These are phyloP conservation scores for Dryomyza anilis DNA, from an alignment of 2,888 invertebrate species.

Conservation along the genomic window DNA sequence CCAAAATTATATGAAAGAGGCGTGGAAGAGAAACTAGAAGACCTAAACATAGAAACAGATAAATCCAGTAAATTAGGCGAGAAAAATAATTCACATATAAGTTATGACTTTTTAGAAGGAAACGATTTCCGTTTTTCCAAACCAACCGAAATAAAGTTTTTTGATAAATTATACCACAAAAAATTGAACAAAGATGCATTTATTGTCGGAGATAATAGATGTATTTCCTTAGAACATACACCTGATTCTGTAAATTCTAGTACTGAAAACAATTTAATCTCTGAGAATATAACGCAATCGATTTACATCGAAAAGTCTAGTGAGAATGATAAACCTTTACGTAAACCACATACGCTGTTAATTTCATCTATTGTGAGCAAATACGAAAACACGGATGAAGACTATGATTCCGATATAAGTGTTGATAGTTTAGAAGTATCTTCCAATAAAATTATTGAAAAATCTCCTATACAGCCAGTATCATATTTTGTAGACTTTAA, in stretches of 20 bases:
- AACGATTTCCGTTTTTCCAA: no score
- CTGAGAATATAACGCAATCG: conserved; percentile 16
- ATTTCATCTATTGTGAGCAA: neutral
- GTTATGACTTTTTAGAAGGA: no score
- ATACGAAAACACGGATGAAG: conserved; percentile 19
- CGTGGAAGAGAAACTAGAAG: no score
- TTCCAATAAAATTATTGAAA: conserved; percentile 27
- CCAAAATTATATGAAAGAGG: no score
- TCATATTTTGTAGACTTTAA: conserved; percentile 39
- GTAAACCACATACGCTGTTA: neutral
- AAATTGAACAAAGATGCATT: neutral
- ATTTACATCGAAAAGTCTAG: conserved; percentile 5
- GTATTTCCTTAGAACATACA: neutral
- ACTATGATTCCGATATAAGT: conserved; percentile 29
- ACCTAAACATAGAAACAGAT: no score
- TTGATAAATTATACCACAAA: neutral
- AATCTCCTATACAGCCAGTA: conserved; percentile 1
- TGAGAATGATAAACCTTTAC: neutral
- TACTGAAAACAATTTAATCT: conserved; percentile 1
- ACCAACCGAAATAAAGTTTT: no score
- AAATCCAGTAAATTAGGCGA: no score
- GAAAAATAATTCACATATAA: neutral
- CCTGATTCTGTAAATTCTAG: conserved; percentile 13
- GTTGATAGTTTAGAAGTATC: conserved; percentile 35
- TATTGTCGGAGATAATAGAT: neutral